Conservation (phyloP, 2,888 invertebrate species). For the Xylota segnis region DNA sequence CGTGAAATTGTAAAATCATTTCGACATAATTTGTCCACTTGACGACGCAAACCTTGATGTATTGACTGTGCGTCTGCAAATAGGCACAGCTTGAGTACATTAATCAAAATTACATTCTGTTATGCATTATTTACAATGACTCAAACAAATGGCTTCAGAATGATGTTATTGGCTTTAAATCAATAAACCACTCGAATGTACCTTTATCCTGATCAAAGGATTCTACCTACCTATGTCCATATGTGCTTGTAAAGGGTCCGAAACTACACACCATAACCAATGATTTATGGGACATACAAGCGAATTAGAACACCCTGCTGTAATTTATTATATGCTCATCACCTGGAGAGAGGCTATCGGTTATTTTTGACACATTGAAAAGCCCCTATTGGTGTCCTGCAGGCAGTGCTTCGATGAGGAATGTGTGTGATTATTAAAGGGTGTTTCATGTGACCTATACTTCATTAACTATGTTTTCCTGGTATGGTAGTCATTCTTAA, state of each 20-base stretch:
- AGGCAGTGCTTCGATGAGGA: not conserved
- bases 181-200: not conserved
- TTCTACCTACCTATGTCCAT: not conserved
- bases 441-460: not conserved
- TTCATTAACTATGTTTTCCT: not conserved
- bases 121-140: slow-evolving; percentile 11
- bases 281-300: slow-evolving; percentile 9
- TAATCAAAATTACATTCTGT: slow-evolving; percentile 18
- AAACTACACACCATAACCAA: not conserved
- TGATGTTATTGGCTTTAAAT: slow-evolving; percentile 1
- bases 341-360: slow-evolving; percentile 5
- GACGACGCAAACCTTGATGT: not conserved
- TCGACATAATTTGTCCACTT: slow-evolving; percentile 26
- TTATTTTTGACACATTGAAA: slow-evolving; percentile 26
- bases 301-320: not conserved
- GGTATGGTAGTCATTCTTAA: not conserved
- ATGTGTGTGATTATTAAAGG: not conserved
- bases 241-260: not conserved
- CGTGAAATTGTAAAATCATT: slow-evolving; percentile 25
- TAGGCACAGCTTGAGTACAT: slow-evolving; percentile 5
- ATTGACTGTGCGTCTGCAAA: not conserved
- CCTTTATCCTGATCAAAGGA: not conserved
- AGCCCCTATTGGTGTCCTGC: slow-evolving; percentile 3
- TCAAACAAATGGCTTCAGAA: not conserved
- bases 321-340: slow-evolving; percentile 24